Base-by-base conservation (phyloP, 2,113 vertebrate species). In the Psittacula cyanocephala region DNA sequence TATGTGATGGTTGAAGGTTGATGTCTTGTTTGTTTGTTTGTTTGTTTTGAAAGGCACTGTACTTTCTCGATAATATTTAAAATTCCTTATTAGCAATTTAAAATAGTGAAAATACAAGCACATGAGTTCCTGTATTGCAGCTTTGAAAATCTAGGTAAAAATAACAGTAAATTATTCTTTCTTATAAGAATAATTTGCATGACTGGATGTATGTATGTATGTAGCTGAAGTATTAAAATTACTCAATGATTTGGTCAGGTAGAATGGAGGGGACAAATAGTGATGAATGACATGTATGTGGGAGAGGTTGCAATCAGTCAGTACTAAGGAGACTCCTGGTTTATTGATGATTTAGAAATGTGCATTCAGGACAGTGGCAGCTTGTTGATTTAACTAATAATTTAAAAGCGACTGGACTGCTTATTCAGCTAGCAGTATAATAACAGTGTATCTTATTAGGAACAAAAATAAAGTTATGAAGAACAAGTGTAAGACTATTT, bases 221-320 rank as follows among this genome's bases (percentile, higher is more conserved):
- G 17, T 33, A 46, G 33, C 20, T 75, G 39, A 71, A 60, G 13
- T 59, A 9, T 37, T 27, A 78, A 71, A 75, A 39, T 65, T 10
- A 25, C 19, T 69, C 17, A 25, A 19, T 82, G 35, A 41, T 91
- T 69, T 69, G 33, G 27, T 47, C 25, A 63, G 35, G 22, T 65
- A 25, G n/a, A 74, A 52, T 11, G 24, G 55, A 86, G 41, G 8
- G 28, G 22, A 33, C 0, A 12, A 64, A 46, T 65, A 47, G 14
- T 0, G 0, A 35, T 39, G 27, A n/a, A 59, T 52, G 20, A 7
- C 33, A 7, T 31, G 2, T 37, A 8, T 49, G 28, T 72, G 14
- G 55, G 33, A 76, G 62, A 71, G 50, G 10, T 31, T 78, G n/a
- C 72, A 20, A 22, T 76, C 55, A 57, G 19, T 28, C 41, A 59